These are phyloP conservation scores for Saturnia japonica DNA, from an alignment of 2,888 invertebrate genomes.

Conservation along the genomic window DNA sequence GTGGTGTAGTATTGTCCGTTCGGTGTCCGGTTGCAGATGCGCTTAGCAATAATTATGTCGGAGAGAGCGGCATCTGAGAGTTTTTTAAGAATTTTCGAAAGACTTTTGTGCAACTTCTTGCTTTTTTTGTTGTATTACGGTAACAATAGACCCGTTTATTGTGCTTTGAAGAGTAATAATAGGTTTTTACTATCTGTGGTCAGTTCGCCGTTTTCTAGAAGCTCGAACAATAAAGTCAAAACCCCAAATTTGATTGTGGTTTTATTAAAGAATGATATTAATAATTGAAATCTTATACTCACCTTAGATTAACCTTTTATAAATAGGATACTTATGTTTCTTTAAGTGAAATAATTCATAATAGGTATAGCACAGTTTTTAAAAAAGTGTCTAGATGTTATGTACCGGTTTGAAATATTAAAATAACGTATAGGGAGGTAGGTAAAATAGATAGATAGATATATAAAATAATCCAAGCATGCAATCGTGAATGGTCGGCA, in stretches of 20 bases:
- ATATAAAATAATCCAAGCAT: too few relatives aligned
- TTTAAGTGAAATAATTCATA: too few relatives aligned
- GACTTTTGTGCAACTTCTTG: neutral
- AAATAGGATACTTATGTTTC: too few relatives aligned
- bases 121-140: neutral
- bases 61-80: neutral
- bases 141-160: conserved; percentile 5
- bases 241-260: neutral
- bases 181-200: neutral
- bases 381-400: too few relatives aligned
- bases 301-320: too few relatives aligned
- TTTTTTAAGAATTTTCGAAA: conserved; percentile 2
- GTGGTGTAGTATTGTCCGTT: conserved; percentile 55
- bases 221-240: neutral
- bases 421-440: too few relatives aligned
- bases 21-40: conserved; percentile 78
- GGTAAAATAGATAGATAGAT: too few relatives aligned
- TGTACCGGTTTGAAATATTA: too few relatives aligned
- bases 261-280: neutral
- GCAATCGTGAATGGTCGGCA: too few relatives aligned
- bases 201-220: neutral
- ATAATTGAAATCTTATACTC: neutral
- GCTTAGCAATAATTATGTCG: conserved; percentile 20
- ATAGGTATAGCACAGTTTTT: too few relatives aligned
- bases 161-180: conserved; percentile 11